These are phyloP conservation scores for Tromatobia lineatoria DNA, from an alignment of 2,888 invertebrate genomes.

Conservation along the genomic window DNA sequence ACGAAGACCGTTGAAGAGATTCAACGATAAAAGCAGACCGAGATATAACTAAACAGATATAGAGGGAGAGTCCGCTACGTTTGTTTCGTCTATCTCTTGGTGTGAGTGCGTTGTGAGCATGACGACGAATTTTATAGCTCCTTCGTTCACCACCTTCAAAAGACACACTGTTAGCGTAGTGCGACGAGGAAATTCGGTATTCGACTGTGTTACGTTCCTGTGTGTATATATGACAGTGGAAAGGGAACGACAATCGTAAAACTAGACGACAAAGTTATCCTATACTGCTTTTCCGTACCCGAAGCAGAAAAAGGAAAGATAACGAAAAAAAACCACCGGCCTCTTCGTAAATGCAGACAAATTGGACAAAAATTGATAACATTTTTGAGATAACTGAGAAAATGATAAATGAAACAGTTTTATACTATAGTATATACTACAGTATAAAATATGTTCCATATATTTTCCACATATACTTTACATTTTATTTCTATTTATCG, in stretches of 20 bases:
- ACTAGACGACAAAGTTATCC: slow-evolving; percentile 46
- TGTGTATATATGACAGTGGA: slow-evolving; percentile 12
- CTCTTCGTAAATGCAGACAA: neutral
- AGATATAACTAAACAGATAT: slow-evolving; percentile 30
- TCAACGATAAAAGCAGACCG: slow-evolving; percentile 55
- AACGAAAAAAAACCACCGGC: neutral
- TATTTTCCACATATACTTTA: no score
- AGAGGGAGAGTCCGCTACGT: slow-evolving; percentile 26
- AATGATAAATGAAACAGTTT: no score
- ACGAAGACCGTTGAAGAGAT: slow-evolving; percentile 16
- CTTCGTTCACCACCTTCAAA: slow-evolving; percentile 5
- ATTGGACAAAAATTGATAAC: neutral
- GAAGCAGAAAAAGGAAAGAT: neutral
- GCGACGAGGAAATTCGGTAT: slow-evolving; percentile 40
- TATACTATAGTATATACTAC: no score
- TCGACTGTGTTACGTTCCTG: neutral
- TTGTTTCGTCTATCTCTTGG: slow-evolving; percentile 66
- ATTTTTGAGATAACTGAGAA: neutral
- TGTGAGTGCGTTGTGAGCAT: slow-evolving; percentile 37
- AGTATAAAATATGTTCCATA: no score
- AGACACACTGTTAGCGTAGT: slow-evolving; percentile 7
- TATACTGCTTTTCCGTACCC: slow-evolving; percentile 9
- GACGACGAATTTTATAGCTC: slow-evolving; percentile 54
- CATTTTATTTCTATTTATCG: no score
- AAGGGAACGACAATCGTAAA: slow-evolving; percentile 56